These are phyloP conservation scores for Tetramorium simillimum DNA, from an alignment of 1,140 invertebrate species.

Conservation along the genomic window DNA sequence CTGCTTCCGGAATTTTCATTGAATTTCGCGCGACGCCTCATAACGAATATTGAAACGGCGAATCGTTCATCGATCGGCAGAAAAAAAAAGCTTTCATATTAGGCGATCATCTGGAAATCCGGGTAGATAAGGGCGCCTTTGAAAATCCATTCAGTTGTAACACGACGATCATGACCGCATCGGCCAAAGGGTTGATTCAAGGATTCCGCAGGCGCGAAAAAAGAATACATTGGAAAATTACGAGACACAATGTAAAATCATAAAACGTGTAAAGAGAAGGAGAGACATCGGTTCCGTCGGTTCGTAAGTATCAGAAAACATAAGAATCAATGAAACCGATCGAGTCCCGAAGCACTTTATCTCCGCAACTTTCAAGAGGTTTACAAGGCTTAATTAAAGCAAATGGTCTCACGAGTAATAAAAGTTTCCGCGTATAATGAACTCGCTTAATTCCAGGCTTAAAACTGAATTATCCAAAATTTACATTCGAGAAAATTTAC, in stretches of 20 bases:
- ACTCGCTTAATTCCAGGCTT: constrained; percentile 52
- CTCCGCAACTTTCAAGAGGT: constrained; percentile 39
- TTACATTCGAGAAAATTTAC: constrained; percentile 52
- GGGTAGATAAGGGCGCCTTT: constrained; percentile 62
- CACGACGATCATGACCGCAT: constrained; percentile 42
- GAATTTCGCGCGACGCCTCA: constrained; percentile 41
- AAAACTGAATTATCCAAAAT: constrained; percentile 61
- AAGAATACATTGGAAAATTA: neutral
- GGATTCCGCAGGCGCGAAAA: neutral
- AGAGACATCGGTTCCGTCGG: too few species aligned
- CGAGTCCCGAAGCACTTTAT: constrained; percentile 29
- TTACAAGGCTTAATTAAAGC: constrained; percentile 60
- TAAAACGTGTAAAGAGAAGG: constrained; percentile 1
- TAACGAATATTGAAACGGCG: constrained; percentile 67
- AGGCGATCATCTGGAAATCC: constrained; percentile 62
- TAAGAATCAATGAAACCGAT: constrained; percentile 55
- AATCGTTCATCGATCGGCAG: constrained; percentile 58
- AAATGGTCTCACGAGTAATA: constrained; percentile 56
- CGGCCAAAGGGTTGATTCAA: constrained; percentile 37
- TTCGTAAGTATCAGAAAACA: constrained; percentile 47
- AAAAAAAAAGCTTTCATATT: constrained; percentile 45
- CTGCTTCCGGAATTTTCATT: constrained; percentile 65
- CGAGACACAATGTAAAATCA: constrained; percentile 6
- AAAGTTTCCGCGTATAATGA: constrained; percentile 56
- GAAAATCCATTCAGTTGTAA: constrained; percentile 61